Evolutionary conservation across 1,140 invertebrate genomes (phyloP), one percentile per base, ranked within the genome.

Genomic region (Arion vulgaris): DNA sequence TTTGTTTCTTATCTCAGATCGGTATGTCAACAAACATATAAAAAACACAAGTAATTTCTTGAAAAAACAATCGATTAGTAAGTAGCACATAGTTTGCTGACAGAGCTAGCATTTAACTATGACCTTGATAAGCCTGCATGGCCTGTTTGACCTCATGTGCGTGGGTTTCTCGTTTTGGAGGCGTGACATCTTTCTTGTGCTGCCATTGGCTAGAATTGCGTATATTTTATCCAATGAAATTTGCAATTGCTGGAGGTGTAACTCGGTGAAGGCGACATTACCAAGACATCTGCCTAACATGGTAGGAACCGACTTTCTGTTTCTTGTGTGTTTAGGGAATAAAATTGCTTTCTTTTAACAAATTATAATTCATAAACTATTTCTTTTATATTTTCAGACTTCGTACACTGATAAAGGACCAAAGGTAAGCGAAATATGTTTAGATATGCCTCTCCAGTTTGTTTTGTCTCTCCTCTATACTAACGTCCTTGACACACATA

Each of bases 331-430:
- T n/a, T 45, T 28, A n/a, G n/a, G n/a, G 17, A 41, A 80, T 19
- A 49, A 49, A 15, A 45, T 62, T 74, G 41, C 9, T n/a, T n/a
- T 11, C 15, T 32, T 53, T 39, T 11, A 69, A 76, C n/a, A 39
- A 19, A 32, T 13, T 13, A 26, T 11, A 62, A 34, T 38, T 72
- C 15, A 41, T 57, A 0, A 19, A 19, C 68, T 38, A 4, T 28
- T 81, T 80, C 66, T 78, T 82, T 88, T 87, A 85, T 41, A 81
- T 76, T 91, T 91, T 83, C 87, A 92, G 91, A 92, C 91, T 32
- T 84, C 88, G 5, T 98, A 97, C 91, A 96, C 95, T 38, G 95
- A 98, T 91, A 98, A 97, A 94, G 97, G 96, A 80, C 93, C 93
- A 32, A 96, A 97, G 94, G 95, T 96, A 93, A 94, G 93, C 84